Percentiles rank a stretch among this genome's conserved stretches.
Evolutionary conservation across 2,888 invertebrate genomes (phyloP).

Genomic region (Augiades crinisus): DNA sequence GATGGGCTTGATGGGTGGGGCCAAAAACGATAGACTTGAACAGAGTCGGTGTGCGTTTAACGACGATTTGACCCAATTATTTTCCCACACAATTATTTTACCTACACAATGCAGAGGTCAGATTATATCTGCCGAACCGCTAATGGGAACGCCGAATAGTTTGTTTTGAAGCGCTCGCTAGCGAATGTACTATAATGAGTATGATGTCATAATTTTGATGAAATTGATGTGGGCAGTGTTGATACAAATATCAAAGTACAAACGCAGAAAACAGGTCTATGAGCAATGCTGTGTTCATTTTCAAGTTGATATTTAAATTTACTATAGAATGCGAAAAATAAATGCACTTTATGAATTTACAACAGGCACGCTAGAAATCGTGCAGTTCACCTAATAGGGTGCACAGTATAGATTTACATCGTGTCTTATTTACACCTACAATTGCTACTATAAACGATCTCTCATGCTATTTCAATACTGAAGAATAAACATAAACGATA

Average conservation of each 20-base stretch:
- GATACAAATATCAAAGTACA: constrained; percentile 32
- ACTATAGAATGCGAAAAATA: too few relatives aligned
- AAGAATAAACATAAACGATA: too few relatives aligned
- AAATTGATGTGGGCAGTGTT: background rate
- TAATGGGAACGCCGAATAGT: constrained; percentile 4
- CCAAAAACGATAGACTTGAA: background rate
- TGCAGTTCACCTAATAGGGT: too few relatives aligned
- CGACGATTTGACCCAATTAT: constrained; percentile 60
- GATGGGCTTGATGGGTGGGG: background rate
- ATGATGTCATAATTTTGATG: constrained; percentile 14
- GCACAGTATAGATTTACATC: too few relatives aligned
- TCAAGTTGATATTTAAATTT: too few relatives aligned
- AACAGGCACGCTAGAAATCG: too few relatives aligned
- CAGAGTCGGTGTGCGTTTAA: constrained; percentile 15
- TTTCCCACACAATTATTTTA: constrained; percentile 46
- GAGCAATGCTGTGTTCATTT: too few relatives aligned
- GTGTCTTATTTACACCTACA: too few relatives aligned
- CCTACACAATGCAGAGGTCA: constrained; percentile 31
- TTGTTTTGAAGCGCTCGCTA: background rate
- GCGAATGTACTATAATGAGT: constrained; percentile 1
- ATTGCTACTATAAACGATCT: too few relatives aligned
- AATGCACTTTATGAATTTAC: too few relatives aligned
- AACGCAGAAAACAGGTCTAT: too few relatives aligned
- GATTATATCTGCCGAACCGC: constrained; percentile 36
- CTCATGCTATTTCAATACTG: too few relatives aligned